Conservation (phyloP, 2,797 vertebrate species). For the Sebastes jordani region DNA sequence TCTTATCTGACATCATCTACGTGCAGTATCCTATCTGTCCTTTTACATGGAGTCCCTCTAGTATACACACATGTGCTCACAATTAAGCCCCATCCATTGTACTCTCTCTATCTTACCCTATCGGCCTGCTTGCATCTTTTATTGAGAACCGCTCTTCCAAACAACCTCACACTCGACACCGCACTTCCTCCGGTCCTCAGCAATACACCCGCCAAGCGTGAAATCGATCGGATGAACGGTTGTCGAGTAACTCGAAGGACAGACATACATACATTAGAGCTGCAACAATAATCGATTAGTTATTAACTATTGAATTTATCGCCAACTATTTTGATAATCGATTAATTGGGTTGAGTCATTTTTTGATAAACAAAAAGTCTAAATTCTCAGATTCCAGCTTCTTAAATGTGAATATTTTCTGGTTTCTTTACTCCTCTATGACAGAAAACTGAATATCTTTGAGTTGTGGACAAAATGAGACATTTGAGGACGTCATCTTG, state of each 20-base stretch:
- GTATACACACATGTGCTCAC: background rate
- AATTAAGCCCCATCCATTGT: conserved; percentile 24
- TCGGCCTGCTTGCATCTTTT: background rate
- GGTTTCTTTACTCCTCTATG: too few relatives aligned
- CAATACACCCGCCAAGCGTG: background rate
- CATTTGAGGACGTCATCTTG: too few relatives aligned
- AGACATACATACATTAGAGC: background rate
- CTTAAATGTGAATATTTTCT: too few relatives aligned
- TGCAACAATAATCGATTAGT: too few relatives aligned
- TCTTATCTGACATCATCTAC: conserved; percentile 33
- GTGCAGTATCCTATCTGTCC: background rate
- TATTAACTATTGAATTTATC: too few relatives aligned
- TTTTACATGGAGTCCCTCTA: conserved; percentile 18
- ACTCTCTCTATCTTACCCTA: background rate
- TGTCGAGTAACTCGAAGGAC: background rate
- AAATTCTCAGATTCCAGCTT: too few relatives aligned
- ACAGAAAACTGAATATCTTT: too few relatives aligned
- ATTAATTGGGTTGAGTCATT: too few relatives aligned
- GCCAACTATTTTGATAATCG: too few relatives aligned
- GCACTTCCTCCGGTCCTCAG: background rate
- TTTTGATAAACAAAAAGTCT: too few relatives aligned
- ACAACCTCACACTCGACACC: background rate
- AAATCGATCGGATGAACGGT: background rate
- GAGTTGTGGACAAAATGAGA: too few relatives aligned
- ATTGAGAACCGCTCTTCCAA: background rate